phyloP scores from a whole-genome alignment of 2,113 vertebrate species.

The Podocnemis expansa region DNA sequence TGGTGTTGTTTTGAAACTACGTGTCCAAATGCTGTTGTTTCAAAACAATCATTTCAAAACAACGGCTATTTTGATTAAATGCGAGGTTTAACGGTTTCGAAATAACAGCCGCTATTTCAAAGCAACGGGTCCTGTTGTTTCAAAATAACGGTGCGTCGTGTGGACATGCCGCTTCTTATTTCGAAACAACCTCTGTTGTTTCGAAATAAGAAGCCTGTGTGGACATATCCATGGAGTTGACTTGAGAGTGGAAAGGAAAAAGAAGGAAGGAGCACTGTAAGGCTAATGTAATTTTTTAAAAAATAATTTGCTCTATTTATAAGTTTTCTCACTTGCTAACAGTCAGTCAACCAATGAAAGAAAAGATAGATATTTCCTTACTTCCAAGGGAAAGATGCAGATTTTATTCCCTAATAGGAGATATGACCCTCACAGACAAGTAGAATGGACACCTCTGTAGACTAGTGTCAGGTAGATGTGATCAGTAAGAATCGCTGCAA shows the following conservation, averaged over 20 bases:
- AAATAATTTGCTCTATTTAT: accelerated
- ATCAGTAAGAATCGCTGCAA: not conserved
- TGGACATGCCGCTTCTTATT: too few relatives aligned
- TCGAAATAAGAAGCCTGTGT: too few relatives aligned
- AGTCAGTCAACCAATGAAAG: not conserved
- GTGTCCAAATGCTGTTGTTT: too few relatives aligned
- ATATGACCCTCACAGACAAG: not conserved
- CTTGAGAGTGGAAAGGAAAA: not conserved
- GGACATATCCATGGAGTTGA: not conserved
- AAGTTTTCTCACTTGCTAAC: not conserved
- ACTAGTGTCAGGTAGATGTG: accelerated
- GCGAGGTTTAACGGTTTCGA: too few relatives aligned
- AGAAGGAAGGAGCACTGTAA: not conserved
- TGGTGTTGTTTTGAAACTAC: too few relatives aligned
- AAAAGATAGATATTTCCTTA: not conserved
- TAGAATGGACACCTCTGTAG: not conserved
- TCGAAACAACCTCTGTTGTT: too few relatives aligned
- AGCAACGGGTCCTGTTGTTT: too few relatives aligned
- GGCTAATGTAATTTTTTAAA: not conserved
- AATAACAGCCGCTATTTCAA: too few relatives aligned
- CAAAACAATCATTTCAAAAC: too few relatives aligned
- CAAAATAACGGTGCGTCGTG: too few relatives aligned
- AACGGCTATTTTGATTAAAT: too few relatives aligned
- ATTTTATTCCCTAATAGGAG: not conserved
- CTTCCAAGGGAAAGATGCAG: too few relatives aligned